These are phyloP conservation scores for Trissolcus japonicus DNA, from an alignment of 2,888 invertebrate species.

Conservation along the genomic window DNA sequence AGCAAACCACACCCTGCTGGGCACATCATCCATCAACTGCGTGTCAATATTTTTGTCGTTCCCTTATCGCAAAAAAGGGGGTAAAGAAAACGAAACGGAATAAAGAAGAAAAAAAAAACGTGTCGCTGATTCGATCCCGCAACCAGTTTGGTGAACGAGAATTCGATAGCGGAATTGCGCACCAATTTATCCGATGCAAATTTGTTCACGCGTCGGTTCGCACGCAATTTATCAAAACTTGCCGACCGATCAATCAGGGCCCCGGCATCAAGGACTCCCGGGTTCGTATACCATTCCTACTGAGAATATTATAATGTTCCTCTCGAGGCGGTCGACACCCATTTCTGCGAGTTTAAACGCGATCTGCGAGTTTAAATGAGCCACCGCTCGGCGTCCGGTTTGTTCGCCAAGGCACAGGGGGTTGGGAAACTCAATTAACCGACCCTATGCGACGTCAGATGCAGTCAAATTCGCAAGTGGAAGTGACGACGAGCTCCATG, in stretches of 20 bases:
- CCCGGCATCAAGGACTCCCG: too few relatives aligned
- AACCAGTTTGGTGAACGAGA: not conserved
- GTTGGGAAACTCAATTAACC: slow-evolving; percentile 1
- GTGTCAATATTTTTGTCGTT: slow-evolving; percentile 33
- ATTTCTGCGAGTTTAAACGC: too few relatives aligned
- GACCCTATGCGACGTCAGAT: not conserved
- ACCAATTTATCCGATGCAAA: too few relatives aligned
- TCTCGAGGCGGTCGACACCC: too few relatives aligned
- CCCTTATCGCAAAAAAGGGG: not conserved
- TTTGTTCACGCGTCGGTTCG: not conserved
- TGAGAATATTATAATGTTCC: too few relatives aligned
- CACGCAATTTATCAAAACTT: not conserved
- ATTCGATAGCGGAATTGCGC: too few relatives aligned
- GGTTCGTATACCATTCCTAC: too few relatives aligned
- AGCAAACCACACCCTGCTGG: slow-evolving; percentile 25
- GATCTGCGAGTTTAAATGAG: too few relatives aligned
- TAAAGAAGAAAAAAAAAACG: not conserved
- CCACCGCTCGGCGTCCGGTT: too few relatives aligned
- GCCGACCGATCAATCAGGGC: too few relatives aligned
- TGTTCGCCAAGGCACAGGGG: too few relatives aligned
- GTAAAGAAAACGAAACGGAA: too few relatives aligned
- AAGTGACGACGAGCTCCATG: not conserved
- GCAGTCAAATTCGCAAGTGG: slow-evolving; percentile 2
- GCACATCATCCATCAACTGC: slow-evolving; percentile 24
- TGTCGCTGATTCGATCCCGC: not conserved